Conservation (phyloP, 2,113 vertebrate species). For the Upupa epops region DNA sequence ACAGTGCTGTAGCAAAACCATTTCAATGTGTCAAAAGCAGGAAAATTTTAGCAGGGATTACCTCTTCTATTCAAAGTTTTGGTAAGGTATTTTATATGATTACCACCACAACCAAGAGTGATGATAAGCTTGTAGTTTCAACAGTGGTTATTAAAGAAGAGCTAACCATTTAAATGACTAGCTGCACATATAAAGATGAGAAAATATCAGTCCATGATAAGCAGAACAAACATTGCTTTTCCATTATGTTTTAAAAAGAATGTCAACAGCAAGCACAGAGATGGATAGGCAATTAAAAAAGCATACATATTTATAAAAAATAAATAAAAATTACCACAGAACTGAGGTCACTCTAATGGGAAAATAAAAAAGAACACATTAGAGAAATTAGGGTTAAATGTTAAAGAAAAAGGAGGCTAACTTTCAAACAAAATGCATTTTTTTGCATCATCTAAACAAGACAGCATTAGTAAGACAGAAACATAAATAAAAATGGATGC, state of each 20-base stretch:
- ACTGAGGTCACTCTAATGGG: constrained; percentile 99
- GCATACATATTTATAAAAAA: constrained; percentile 85
- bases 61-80: too few relatives aligned
- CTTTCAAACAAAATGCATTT: constrained; percentile 80
- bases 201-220: background rate
- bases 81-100: background rate
- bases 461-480: constrained; percentile 80
- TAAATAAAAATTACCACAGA: constrained; percentile 99
- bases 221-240: constrained; percentile 80
- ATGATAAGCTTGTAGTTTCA: constrained; percentile 23
- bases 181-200: background rate
- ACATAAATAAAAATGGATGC: constrained; percentile 75
- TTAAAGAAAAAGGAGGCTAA: constrained; percentile 84
- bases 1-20: background rate
- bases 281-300: constrained; percentile 76
- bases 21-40: background rate
- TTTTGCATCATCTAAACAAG: constrained; percentile 69
- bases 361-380: constrained; percentile 95
- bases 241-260: constrained; percentile 78
- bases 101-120: background rate
- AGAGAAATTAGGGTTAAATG: constrained; percentile 95
- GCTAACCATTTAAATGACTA: constrained; percentile 34
- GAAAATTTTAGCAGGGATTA: background rate
- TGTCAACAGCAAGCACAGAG: constrained; percentile 72
- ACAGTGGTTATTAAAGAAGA: constrained; percentile 72